Base-by-base conservation (phyloP, 2,113 vertebrate species). In the Nematolebias whitei region DNA sequence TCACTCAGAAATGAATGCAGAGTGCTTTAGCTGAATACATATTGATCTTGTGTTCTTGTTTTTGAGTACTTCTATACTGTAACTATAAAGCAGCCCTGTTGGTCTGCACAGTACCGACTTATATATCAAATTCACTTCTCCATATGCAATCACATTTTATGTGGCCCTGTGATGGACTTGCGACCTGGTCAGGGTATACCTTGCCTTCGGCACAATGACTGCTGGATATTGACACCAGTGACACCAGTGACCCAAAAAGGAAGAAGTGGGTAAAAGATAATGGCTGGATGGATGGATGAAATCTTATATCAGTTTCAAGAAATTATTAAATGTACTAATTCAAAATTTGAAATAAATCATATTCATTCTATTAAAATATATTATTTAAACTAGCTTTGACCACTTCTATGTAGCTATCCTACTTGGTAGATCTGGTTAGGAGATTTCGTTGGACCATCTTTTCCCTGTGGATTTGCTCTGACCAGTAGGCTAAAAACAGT, bases 391-490 rank as follows among this genome's bases (percentile, higher is more conserved):
- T 63, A 73, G 66, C 63, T 77, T 74, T 48, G 76, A 75, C 82
- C 70, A 41, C 83, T 68, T 59, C 63, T 71, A 74, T 73, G 75
- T 16, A 71, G 69, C 56, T 51, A 24, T 71, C 77, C 76, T 64
- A 66, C 66, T 73, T 78, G 67, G 82, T 78, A 84, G 71, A 74
- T 76, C 63, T 68, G 78, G 80, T 85, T 81, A 56, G 16, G 60
- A 82, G 65, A 70, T 74, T 74, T 80, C 79, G 85, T 60, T 76
- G 80, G 83, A 82, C 70, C 83, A 83, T 85, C 69, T 85, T 63
- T 76, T 53, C 57, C 76, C 59, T 67, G 68, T 80, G 75, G 82
- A 66, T 82, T 78, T 61, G 62, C 49, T 66, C 77, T 68, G 71
- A 74, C 78, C 69, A 69, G 41, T 43, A 47, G 62, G 81, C 79